Evolutionary conservation across 30 jellyfish, hydroid and myxozoan genomes (phyloP).

Genomic region (Rhopilema esculentum): DNA sequence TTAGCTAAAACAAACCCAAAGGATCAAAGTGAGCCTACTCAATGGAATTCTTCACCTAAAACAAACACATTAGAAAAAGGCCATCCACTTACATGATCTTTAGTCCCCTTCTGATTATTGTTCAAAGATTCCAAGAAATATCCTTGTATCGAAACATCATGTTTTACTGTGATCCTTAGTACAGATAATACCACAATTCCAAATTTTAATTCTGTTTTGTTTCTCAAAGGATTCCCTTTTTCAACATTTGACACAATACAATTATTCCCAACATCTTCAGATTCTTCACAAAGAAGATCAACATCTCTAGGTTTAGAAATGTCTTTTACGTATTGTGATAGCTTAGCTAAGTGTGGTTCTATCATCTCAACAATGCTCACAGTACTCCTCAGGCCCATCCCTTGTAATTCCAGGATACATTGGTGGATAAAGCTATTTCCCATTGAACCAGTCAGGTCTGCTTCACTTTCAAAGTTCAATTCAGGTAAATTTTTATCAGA

Average conservation of each 20-base stretch:
- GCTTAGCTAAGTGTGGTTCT: background rate
- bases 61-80: too few relatives aligned
- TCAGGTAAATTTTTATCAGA: background rate
- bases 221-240: background rate
- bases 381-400: background rate
- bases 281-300: slow-evolving; percentile 20
- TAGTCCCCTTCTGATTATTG: background rate
- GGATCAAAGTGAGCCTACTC: too few relatives aligned
- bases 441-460: background rate
- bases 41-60: too few relatives aligned
- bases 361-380: background rate
- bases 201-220: background rate
- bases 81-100: background rate
- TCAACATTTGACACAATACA: background rate
- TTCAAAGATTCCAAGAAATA: background rate
- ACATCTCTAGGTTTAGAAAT: background rate
- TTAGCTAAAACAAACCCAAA: too few relatives aligned
- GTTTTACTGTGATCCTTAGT: background rate
- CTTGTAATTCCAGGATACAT: slow-evolving; percentile 3
- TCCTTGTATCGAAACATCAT: background rate
- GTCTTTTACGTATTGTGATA: background rate
- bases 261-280: background rate
- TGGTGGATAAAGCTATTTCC: background rate
- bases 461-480: background rate
- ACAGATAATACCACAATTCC: slow-evolving; percentile 5